These are phyloP conservation scores for Panthera uncia DNA, from an alignment of 2,113 vertebrate genomes.

Conservation along the genomic window DNA sequence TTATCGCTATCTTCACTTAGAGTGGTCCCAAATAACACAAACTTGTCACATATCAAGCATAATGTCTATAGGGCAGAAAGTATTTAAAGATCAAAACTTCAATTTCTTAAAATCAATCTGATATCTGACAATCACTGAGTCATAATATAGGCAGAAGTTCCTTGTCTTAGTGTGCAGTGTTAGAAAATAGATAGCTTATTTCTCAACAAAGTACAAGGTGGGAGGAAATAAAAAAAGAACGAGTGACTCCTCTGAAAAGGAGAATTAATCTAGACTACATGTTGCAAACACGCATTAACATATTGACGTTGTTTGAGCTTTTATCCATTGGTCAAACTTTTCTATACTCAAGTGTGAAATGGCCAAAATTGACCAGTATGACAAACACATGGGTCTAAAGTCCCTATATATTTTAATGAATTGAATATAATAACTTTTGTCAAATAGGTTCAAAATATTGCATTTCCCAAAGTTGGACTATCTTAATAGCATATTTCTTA, in stretches of 20 bases:
- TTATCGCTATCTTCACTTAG: not conserved
- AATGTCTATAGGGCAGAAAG: not conserved
- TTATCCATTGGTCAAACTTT: not conserved
- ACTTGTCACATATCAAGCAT: not conserved
- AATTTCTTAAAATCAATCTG: constrained; percentile 50
- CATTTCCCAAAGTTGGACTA: not conserved
- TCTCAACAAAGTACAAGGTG: constrained; percentile 34
- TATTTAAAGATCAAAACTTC: constrained; percentile 49
- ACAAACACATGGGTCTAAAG: not conserved
- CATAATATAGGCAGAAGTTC: constrained; percentile 47
- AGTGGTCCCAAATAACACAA: not conserved
- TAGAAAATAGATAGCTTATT: constrained; percentile 61
- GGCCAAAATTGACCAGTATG: not conserved
- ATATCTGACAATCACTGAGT: constrained; percentile 56
- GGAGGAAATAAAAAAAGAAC: constrained; percentile 43
- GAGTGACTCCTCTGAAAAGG: not conserved
- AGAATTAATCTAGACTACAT: constrained; percentile 8
- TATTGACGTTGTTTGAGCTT: not conserved
- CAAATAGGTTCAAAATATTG: not conserved
- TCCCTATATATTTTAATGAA: not conserved
- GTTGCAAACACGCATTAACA: not conserved
- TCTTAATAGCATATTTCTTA: not conserved
- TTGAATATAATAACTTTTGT: not conserved
- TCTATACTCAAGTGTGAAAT: not conserved
- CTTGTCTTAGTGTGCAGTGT: not conserved